Evolutionary conservation across 2,888 invertebrate genomes (phyloP), one percentile per base, ranked within the genome.

Genomic region (Drosophila anomalata): DNA sequence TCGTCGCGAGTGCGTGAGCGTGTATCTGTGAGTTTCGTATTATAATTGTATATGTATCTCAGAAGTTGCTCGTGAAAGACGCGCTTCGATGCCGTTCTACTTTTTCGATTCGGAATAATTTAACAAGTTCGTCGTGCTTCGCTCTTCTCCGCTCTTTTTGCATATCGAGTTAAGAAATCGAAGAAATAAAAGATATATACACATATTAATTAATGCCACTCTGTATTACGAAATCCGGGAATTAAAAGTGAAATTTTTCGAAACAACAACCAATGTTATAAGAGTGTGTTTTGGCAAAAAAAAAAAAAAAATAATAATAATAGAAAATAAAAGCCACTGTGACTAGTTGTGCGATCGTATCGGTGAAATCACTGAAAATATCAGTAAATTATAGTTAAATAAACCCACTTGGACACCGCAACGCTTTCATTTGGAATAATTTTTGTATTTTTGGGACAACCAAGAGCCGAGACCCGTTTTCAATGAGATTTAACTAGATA

Each of bases 401-500:
- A 51, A 44, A 36, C 44, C 44, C 53, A 59, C 59, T 62, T 52
- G 56, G 66, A 46, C 62, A 22, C 5, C 17, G 41, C 58, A 51
- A 12, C 65, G 78, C 84, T 73, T 84, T 80, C 71, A 75, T 68
- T 82, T 72, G 78, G 84, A 83, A 82, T 74, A 75, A 76, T 67
- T 70, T 62, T 61, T 47, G 67, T 17, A 17, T 17, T 67, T 71
- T 70, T 59, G 46, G 67, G 61, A 50, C 52, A 54, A 52, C 41
- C 41, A 11, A n/a, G 26, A 66, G 22, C 71, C 65, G 71, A 72
- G 79, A 82, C 73, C 62, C 65, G 72, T 63, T 79, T 74, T 88
- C 58, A 87, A 83, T 77, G 88, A 88, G 75, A 84, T 79, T 65
- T 77, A 79, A 84, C 80, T 86, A 86, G 88, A 87, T 89, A 87